A percentile compares a stretch with the other conserved stretches of the same genome.
These are phyloP conservation scores for Calosoma granatense DNA, from an alignment of 1,140 invertebrate genomes.

Conservation along the genomic window DNA sequence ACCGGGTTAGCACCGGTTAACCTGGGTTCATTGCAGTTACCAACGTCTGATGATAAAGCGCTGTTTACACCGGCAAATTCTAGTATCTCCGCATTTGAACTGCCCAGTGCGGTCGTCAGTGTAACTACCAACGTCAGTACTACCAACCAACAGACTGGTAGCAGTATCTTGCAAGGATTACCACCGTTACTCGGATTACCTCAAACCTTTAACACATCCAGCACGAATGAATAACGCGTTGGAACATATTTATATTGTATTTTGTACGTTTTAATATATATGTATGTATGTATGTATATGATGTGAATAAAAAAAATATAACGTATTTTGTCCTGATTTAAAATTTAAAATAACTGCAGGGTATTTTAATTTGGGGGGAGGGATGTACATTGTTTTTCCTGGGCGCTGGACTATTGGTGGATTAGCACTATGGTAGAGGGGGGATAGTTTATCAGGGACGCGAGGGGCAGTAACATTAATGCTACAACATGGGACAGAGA, in stretches of 20 bases:
- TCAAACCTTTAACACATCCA: not conserved
- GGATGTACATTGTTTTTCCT: too few species aligned
- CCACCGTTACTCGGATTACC: not conserved
- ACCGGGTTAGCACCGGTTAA: constrained; percentile 39
- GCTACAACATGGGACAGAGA: too few species aligned
- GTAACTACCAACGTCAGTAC: constrained; percentile 3
- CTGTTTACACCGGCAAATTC: not conserved
- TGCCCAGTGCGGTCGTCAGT: not conserved
- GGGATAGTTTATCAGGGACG: too few species aligned
- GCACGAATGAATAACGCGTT: too few species aligned
- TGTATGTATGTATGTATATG: not conserved
- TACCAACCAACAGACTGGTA: not conserved
- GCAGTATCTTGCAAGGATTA: not conserved
- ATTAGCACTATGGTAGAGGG: too few species aligned
- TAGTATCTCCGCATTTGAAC: not conserved
- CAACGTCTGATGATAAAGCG: not conserved
- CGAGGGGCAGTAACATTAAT: too few species aligned
- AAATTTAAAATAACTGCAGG: too few species aligned
- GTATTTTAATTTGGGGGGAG: too few species aligned
- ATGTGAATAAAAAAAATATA: too few species aligned
- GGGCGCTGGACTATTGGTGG: too few species aligned
- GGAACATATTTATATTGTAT: too few species aligned
- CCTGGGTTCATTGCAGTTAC: constrained; percentile 28
- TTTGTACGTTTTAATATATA: not conserved
- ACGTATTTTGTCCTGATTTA: too few species aligned